These are phyloP conservation scores for Bicyclus anynana DNA, from an alignment of 1,140 invertebrate genomes.

Conservation along the genomic window DNA sequence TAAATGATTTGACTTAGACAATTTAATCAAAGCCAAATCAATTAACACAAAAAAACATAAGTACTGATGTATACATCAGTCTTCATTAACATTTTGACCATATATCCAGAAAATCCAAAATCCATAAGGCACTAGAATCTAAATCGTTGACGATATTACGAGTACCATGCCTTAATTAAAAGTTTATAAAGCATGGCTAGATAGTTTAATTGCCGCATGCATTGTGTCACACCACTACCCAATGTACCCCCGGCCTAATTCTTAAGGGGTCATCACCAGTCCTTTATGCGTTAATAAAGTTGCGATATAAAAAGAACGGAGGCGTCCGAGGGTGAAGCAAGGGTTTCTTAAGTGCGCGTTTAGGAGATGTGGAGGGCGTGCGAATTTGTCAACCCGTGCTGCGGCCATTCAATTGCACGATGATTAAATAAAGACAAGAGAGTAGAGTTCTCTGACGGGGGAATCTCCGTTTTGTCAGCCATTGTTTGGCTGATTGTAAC, in stretches of 20 bases:
- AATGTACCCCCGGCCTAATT: slow-evolving; percentile 43
- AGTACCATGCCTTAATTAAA: too few species aligned
- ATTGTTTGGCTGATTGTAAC: slow-evolving; percentile 30
- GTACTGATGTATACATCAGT: too few species aligned
- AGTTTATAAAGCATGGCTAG: too few species aligned
- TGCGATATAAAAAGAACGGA: slow-evolving; percentile 75
- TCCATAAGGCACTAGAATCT: too few species aligned
- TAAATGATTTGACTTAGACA: too few species aligned
- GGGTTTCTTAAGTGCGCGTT: slow-evolving; percentile 74
- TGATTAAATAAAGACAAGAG: slow-evolving; percentile 72
- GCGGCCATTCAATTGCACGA: slow-evolving; percentile 55
- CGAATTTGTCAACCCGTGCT: slow-evolving; percentile 68
- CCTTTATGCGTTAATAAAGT: slow-evolving; percentile 77
- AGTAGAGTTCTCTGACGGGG: slow-evolving; percentile 38
- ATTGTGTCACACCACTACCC: too few species aligned
- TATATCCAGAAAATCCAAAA: too few species aligned
- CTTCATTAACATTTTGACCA: too few species aligned
- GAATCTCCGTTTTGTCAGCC: slow-evolving; percentile 26
- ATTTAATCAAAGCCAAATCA: too few species aligned
- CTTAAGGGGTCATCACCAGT: slow-evolving; percentile 73
- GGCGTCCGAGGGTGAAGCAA: slow-evolving; percentile 71
- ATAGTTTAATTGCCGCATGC: too few species aligned
- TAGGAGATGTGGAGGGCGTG: slow-evolving; percentile 72
- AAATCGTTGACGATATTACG: too few species aligned
- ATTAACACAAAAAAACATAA: too few species aligned